Evolutionary conservation across 2,797 vertebrate genomes (phyloP).

Genomic region (Propithecus perrieri): DNA sequence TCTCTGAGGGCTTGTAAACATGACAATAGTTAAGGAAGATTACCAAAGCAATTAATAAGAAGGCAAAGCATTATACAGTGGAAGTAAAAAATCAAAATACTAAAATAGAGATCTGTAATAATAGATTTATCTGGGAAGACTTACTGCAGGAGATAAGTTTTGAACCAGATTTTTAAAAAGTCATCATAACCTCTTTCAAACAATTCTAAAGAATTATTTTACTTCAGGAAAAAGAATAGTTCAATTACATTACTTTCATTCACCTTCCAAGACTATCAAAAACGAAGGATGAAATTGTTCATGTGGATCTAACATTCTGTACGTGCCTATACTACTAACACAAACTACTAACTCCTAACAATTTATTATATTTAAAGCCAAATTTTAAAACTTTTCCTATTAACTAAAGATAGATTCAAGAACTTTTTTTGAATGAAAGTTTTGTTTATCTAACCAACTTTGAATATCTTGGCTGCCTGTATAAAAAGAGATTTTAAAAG

Average conservation of each 20-base stretch:
- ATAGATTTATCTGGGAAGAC: background rate
- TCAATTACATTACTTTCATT: background rate
- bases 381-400: background rate
- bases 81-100: background rate
- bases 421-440: background rate
- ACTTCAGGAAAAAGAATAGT: background rate
- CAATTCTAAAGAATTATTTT: background rate
- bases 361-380: background rate
- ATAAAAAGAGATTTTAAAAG: background rate
- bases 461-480: background rate
- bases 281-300: background rate
- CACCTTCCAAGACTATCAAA: background rate
- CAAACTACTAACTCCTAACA: background rate
- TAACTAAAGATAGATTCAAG: background rate
- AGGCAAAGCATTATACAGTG: background rate
- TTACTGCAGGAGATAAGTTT: background rate
- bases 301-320: background rate
- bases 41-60: background rate
- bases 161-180: background rate
- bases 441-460: background rate
- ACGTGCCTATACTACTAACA: background rate
- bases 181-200: background rate
- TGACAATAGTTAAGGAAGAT: background rate
- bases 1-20: background rate
- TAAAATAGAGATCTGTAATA: background rate